phyloP scores from a whole-genome alignment of 2,797 vertebrate species.

The Apogon hyalosoma region DNA sequence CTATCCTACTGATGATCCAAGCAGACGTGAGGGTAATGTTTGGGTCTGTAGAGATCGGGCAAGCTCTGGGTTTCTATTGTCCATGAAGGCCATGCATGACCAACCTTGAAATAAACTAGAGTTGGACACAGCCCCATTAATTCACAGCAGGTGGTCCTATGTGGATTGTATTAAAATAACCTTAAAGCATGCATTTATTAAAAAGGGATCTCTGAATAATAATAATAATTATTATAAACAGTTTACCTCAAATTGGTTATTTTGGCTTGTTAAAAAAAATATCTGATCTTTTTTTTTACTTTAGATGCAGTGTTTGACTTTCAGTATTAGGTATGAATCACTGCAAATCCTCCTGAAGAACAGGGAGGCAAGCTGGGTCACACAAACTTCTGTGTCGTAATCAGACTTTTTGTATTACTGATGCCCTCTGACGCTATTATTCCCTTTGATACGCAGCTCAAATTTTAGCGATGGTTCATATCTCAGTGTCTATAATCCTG shows the following conservation, averaged over 20 bases:
- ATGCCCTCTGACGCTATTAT: constrained; percentile 46
- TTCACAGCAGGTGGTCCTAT: constrained; percentile 58
- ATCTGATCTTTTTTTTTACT: constrained; percentile 45
- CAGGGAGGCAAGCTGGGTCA: constrained; percentile 39
- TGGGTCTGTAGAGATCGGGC: constrained; percentile 55
- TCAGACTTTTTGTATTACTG: constrained; percentile 35
- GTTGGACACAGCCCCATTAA: constrained; percentile 46
- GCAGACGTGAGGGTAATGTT: constrained; percentile 59
- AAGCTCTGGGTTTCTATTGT: constrained; percentile 53
- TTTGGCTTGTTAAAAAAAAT: constrained; percentile 39
- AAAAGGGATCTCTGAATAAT: constrained; percentile 49
- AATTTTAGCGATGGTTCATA: constrained; percentile 54
- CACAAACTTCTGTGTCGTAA: constrained; percentile 35
- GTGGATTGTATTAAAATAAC: constrained; percentile 67
- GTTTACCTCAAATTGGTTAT: constrained; percentile 63
- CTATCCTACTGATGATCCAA: constrained; percentile 41
- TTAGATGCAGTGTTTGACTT: constrained; percentile 42
- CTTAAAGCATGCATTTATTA: constrained; percentile 38
- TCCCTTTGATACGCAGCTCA: constrained; percentile 53
- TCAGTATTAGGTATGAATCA: constrained; percentile 63
- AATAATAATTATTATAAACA: constrained; percentile 29
- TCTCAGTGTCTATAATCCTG: constrained; percentile 44
- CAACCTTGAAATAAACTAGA: constrained; percentile 65
- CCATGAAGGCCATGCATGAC: constrained; percentile 63
- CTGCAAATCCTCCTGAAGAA: constrained; percentile 49